These are phyloP conservation scores for Sander vitreus DNA, from an alignment of 2,113 vertebrate species.

Conservation along the genomic window DNA sequence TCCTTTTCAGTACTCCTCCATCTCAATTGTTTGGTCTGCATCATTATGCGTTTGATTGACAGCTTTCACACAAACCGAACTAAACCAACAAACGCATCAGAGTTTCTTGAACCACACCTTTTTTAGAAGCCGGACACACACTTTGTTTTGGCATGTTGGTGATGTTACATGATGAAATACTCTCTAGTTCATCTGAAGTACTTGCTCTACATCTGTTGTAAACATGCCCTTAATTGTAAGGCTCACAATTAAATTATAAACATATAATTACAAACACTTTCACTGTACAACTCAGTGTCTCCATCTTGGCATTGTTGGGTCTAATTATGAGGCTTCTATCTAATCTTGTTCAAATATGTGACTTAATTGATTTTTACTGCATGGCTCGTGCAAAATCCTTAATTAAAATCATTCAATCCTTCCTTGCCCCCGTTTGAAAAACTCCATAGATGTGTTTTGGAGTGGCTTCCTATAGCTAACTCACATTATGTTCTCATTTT, in stretches of 20 bases:
- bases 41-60: background rate
- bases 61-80: background rate
- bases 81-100: background rate
- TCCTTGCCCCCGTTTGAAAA: background rate
- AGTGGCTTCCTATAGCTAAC: background rate
- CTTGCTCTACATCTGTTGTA: background rate
- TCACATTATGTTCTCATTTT: conserved; percentile 17
- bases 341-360: background rate
- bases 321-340: background rate
- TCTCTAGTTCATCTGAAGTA: background rate
- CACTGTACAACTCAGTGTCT: background rate
- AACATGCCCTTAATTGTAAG: background rate
- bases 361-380: background rate
- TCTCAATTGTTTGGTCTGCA: background rate
- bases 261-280: background rate
- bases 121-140: background rate
- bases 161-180: background rate
- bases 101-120: background rate
- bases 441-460: background rate
- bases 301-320: background rate
- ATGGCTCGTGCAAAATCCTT: background rate
- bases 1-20: background rate
- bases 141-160: background rate
- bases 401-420: background rate
- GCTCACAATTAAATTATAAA: background rate